Conservation (phyloP, 2,113 vertebrate species). For the Myanophis thanlyinensis region DNA sequence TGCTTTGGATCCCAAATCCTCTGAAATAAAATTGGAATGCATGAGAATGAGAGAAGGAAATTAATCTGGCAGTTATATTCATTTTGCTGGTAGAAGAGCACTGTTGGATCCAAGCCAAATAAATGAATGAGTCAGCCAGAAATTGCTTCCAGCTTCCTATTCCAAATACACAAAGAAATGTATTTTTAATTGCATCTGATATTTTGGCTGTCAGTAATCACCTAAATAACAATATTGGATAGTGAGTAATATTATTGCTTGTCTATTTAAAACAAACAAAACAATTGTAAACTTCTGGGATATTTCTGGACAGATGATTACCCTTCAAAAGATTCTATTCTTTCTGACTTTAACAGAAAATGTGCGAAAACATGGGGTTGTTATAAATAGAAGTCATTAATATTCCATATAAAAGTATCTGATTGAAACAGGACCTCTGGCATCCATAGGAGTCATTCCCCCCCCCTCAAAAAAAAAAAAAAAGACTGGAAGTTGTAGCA, state of each 20-base stretch:
- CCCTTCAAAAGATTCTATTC: not conserved
- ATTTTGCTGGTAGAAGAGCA: not conserved
- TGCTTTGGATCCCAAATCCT: not conserved
- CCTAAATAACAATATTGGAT: constrained; percentile 26
- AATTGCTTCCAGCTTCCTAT: constrained; percentile 53
- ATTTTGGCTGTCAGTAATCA: constrained; percentile 24
- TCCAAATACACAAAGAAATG: constrained; percentile 21
- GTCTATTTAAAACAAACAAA: not conserved
- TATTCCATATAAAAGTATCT: not conserved
- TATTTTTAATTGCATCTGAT: constrained; percentile 41
- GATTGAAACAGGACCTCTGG: not conserved
- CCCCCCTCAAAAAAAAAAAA: too few relatives aligned
- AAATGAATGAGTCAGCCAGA: constrained; percentile 53
- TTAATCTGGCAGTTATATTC: not conserved
- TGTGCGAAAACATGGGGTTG: not conserved
- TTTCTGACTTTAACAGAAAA: not conserved
- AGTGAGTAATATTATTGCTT: not conserved
- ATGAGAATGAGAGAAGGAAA: not conserved
- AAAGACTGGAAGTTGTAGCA: not conserved
- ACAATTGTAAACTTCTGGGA: not conserved
- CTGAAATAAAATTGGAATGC: not conserved
- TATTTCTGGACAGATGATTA: not conserved
- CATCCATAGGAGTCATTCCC: not conserved
- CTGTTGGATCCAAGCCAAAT: constrained; percentile 15
- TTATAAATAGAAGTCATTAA: not conserved